A percentile compares a stretch with the other conserved stretches of the same genome.
Conservation (phyloP, 2,888 invertebrate species). For the Onchidella celtica region DNA sequence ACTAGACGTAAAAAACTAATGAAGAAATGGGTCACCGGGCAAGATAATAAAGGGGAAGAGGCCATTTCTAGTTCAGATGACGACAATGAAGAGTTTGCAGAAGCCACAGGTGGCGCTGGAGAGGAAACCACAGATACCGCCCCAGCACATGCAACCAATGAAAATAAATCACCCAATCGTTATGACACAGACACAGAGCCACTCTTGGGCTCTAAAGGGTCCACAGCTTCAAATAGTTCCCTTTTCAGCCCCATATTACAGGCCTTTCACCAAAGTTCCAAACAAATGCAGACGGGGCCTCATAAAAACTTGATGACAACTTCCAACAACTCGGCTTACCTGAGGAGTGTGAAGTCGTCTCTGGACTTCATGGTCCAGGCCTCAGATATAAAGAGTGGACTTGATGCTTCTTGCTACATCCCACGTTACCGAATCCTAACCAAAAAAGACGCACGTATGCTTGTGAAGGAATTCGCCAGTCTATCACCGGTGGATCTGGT, state of each 20-base stretch:
- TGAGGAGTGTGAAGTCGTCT: background rate
- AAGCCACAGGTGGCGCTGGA: too few species aligned
- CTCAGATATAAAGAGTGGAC: background rate
- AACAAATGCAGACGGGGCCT: too few species aligned
- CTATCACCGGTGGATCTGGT: background rate
- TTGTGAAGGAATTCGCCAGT: background rate
- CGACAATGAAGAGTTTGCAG: too few species aligned
- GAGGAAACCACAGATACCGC: background rate
- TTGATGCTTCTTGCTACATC: background rate
- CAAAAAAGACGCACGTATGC: background rate
- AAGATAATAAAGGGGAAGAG: too few species aligned
- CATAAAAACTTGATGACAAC: background rate
- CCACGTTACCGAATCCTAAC: constrained; percentile 8
- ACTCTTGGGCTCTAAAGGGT: background rate
- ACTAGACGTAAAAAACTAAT: too few species aligned
- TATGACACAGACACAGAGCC: background rate
- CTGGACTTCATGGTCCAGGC: constrained; percentile 23
- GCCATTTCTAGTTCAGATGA: too few species aligned
- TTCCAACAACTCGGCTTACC: background rate
- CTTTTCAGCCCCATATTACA: too few species aligned
- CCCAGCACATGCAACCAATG: background rate
- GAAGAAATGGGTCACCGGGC: too few species aligned
- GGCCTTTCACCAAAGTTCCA: too few species aligned
- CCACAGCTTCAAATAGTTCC: background rate
- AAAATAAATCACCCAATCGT: background rate